A percentile compares a stretch with the other conserved stretches of the same genome.
Evolutionary conservation across 2,797 vertebrate species (phyloP).

Genomic region (Melanitta fusca): DNA sequence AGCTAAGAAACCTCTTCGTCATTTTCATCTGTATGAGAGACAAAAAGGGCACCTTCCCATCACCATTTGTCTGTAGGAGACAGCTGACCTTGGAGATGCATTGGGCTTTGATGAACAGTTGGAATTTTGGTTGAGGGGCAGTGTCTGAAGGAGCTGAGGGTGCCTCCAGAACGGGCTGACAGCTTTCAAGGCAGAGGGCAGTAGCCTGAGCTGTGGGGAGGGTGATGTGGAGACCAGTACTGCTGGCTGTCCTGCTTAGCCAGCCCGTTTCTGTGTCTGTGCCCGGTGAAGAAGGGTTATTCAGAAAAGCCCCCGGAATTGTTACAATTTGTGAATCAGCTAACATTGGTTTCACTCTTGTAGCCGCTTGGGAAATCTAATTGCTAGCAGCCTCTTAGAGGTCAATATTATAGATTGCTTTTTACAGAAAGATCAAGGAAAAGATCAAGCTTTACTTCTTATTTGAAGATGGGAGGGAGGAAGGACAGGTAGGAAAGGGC

Average conservation of each 20-base stretch:
- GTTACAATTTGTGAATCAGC: conserved; percentile 39
- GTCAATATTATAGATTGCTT: conserved; percentile 70
- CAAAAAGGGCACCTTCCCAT: not conserved
- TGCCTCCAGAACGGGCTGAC: not conserved
- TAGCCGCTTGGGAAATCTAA: conserved; percentile 49
- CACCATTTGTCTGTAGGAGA: not conserved
- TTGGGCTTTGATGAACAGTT: conserved; percentile 7
- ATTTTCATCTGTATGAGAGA: conserved; percentile 32
- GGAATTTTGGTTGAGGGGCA: not conserved
- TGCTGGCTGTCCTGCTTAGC: not conserved
- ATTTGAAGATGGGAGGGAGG: conserved; percentile 16
- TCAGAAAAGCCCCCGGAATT: not conserved
- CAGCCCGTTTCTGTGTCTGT: not conserved
- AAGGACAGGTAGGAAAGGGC: conserved; percentile 59
- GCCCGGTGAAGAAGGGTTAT: conserved; percentile 18
- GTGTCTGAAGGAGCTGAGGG: not conserved
- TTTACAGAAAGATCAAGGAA: conserved; percentile 67
- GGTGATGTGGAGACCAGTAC: not conserved
- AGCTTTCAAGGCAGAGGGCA: not conserved
- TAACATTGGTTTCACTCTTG: not conserved
- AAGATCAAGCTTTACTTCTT: conserved; percentile 64
- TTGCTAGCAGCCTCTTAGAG: conserved; percentile 41
- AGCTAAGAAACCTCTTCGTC: not conserved
- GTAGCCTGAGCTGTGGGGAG: not conserved
- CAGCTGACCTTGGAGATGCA: not conserved